These are phyloP conservation scores for Trichonephila clavata DNA, from an alignment of 1,140 invertebrate genomes.

Conservation along the genomic window DNA sequence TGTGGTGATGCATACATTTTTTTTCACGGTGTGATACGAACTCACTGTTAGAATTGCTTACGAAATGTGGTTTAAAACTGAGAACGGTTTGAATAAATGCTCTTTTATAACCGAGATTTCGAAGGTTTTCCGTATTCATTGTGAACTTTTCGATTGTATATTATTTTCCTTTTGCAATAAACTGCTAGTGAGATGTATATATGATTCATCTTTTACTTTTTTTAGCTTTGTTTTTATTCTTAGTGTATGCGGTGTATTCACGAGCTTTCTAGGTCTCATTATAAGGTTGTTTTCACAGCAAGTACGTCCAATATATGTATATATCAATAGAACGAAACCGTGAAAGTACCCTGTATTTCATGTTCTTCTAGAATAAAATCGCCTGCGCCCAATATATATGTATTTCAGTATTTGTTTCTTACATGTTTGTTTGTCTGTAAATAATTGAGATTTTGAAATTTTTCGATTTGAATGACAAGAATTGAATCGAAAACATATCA, in stretches of 20 bases:
- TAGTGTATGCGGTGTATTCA: background rate
- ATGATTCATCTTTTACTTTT: background rate
- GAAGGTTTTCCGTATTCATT: background rate
- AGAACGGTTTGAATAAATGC: conserved; percentile 1
- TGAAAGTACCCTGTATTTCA: no score
- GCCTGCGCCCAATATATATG: no score
- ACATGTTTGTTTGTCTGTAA: no score
- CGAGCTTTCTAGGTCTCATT: no score
- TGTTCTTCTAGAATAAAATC: no score
- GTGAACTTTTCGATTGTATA: background rate
- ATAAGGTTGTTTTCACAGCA: no score
- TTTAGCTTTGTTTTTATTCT: background rate
- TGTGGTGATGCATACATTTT: conserved; percentile 38
- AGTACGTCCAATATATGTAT: no score
- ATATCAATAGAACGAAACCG: no score
- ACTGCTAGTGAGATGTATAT: background rate
- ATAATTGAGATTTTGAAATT: no score
- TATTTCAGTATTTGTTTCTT: no score
- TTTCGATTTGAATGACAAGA: no score
- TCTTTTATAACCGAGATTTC: conserved; percentile 3
- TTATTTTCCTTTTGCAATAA: background rate
- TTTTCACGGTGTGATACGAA: conserved; percentile 11
- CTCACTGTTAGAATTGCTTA: background rate
- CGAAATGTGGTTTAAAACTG: conserved; percentile 4
- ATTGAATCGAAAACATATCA: no score